Evolutionary conservation across 2,113 vertebrate species (phyloP).

Genomic region (Leucosticte australis): DNA sequence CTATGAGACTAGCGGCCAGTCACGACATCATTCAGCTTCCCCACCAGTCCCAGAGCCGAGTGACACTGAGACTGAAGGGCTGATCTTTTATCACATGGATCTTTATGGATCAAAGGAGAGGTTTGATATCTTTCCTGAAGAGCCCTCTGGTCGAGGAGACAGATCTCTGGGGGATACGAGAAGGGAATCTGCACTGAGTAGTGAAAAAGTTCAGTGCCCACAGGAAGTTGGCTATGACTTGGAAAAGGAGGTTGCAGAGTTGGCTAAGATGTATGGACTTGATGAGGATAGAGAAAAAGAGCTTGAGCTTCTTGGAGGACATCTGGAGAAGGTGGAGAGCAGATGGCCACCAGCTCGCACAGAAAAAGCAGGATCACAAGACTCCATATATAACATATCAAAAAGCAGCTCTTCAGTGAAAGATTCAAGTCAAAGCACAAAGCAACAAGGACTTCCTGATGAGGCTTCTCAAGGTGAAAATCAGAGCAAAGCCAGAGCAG

Average conservation of each 20-base stretch:
- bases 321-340: neutral
- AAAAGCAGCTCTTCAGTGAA: neutral
- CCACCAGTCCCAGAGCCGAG: neutral
- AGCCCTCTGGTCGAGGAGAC: constrained; percentile 40
- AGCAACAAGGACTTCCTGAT: neutral
- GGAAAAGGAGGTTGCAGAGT: constrained; percentile 66
- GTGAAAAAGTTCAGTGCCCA: neutral
- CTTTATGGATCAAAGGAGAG: constrained; percentile 78
- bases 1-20: neutral
- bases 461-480: constrained; percentile 2
- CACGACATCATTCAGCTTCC: neutral
- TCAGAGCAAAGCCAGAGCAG: constrained; percentile 20
- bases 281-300: constrained; percentile 73
- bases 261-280: constrained; percentile 69
- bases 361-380: neutral
- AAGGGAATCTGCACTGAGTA: neutral
- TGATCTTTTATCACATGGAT: constrained; percentile 76
- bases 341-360: neutral
- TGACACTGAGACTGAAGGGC: constrained; percentile 22
- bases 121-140: constrained; percentile 78
- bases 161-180: neutral
- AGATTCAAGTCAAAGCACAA: neutral
- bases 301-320: constrained; percentile 36
- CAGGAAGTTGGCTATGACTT: constrained; percentile 40
- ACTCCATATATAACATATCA: neutral